Evolutionary conservation across 1,140 invertebrate species (phyloP), one percentile per base, ranked within the genome.

Genomic region (Aphelenchoides besseyi): DNA sequence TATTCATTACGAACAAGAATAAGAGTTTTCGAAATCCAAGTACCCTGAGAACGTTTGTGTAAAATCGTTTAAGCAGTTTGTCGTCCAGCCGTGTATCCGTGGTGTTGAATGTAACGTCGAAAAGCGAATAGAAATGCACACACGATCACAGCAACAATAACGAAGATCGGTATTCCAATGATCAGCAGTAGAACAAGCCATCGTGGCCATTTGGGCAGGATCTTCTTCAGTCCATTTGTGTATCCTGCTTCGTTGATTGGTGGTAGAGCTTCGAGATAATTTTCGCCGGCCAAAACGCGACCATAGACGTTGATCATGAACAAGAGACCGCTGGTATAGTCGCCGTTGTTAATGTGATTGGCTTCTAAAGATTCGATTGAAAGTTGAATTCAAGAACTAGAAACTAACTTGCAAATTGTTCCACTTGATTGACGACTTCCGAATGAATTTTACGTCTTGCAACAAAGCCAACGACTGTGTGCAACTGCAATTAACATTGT

Each of bases 241-340:
- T n/a, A 35, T 16, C 30, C 32, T 0, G 9, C 16, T 53, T 66
- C 63, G 32, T 36, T 37, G 16, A 36, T 66, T 1, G 63, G 36
- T n/a, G 63, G 63, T 2, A 66, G 36, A 2, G 12, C 63, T 18
- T 32, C 26, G 12, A n/a, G 12, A 12, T n/a, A 16, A 53, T 29
- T 29, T 53, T 66, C 32, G 36, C 63, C 63, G 1, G 32, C 16
- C 16, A 66, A 66, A n/a, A 66, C 63, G 12, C 30, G 30, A 23
- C 63, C 63, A 30, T 18, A 66, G 1, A 66, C 36, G 9, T 66
- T 29, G 2, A 53, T 29, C 63, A 66, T 66, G 32, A 66, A 30
- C 32, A 18, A n/a, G 63, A 66, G 63, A 3, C 63, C 63, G 30
- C 12, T 16, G n/a, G 63, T 37, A 33, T 41, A 41, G 29, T 66